Evolutionary conservation across 2,888 invertebrate genomes (phyloP).

Genomic region (Agriopis leucophaearia): DNA sequence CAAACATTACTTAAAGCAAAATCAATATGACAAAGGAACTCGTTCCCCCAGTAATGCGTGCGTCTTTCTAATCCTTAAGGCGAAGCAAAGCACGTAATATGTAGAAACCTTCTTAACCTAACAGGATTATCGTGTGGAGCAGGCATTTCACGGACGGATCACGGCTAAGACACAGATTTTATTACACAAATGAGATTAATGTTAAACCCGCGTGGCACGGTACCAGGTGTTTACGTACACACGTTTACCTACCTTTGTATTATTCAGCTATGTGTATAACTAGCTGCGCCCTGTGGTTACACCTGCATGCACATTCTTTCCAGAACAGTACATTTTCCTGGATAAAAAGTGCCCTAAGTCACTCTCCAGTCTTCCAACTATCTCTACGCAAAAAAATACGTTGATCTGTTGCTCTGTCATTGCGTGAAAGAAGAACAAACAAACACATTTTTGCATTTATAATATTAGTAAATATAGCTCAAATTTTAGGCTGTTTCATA

Average conservation of each 20-base stretch:
- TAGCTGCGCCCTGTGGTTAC: too few species aligned
- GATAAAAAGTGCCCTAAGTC: too few species aligned
- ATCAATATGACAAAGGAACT: conserved; percentile 34
- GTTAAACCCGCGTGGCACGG: conserved; percentile 55
- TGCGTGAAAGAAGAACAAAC: too few species aligned
- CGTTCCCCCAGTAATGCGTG: conserved; percentile 43
- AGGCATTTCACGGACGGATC: conserved; percentile 87
- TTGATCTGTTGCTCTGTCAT: too few species aligned
- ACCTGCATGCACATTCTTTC: too few species aligned
- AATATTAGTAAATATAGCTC: too few species aligned
- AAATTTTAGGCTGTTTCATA: too few species aligned
- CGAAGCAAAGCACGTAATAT: conserved; percentile 90
- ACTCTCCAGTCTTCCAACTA: too few species aligned
- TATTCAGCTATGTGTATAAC: background rate
- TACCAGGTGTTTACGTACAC: conserved; percentile 2
- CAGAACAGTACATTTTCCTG: too few species aligned
- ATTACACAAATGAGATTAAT: conserved; percentile 86
- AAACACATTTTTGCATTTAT: too few species aligned
- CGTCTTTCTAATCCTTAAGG: conserved; percentile 89
- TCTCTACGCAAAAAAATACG: too few species aligned
- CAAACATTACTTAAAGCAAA: conserved; percentile 32
- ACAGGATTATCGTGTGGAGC: conserved; percentile 89
- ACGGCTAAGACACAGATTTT: conserved; percentile 85
- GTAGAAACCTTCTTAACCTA: conserved; percentile 91
- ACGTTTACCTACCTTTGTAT: conserved; percentile 1